These are phyloP conservation scores for Molorchus minor DNA, from an alignment of 2,888 invertebrate species.

Conservation along the genomic window DNA sequence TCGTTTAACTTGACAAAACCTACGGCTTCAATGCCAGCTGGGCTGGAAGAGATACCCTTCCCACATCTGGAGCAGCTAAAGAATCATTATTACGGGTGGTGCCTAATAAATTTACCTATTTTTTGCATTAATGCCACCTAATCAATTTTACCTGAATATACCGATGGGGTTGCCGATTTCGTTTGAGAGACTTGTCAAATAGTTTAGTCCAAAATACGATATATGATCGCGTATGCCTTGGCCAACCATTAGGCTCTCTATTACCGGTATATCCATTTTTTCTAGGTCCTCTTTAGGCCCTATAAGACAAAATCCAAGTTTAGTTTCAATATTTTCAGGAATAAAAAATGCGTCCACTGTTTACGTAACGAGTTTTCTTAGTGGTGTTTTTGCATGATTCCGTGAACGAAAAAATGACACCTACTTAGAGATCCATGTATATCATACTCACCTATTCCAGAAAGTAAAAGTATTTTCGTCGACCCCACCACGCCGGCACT, in stretches of 20 bases:
- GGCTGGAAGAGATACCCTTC: slow-evolving; percentile 1
- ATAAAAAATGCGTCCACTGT: too few relatives aligned
- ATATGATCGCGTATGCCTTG: slow-evolving; percentile 72
- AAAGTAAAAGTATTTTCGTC: slow-evolving; percentile 13
- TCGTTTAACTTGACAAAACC: slow-evolving; percentile 17
- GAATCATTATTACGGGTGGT: background rate
- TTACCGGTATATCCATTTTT: slow-evolving; percentile 65
- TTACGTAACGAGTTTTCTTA: too few relatives aligned
- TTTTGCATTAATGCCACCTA: background rate
- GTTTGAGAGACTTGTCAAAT: slow-evolving; percentile 10
- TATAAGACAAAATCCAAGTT: too few relatives aligned
- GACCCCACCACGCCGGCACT: slow-evolving; percentile 57
- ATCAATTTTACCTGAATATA: background rate
- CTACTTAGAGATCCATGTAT: background rate
- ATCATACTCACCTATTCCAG: slow-evolving; percentile 13
- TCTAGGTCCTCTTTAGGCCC: slow-evolving; percentile 20
- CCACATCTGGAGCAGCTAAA: slow-evolving; percentile 1
- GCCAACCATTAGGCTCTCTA: slow-evolving; percentile 75
- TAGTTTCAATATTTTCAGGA: too few relatives aligned
- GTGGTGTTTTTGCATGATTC: too few relatives aligned
- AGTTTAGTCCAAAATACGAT: slow-evolving; percentile 57
- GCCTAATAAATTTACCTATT: background rate
- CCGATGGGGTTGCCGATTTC: background rate
- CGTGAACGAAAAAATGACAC: background rate
- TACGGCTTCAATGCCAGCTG: slow-evolving; percentile 18